Conservation (phyloP, 2,113 vertebrate genomes). For the mouse (Mus musculus) region GRCm39 chr1:46678501-46679000, state of each 20-base stretch:
- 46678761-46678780: constrained; percentile 86
- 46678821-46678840: constrained; percentile 89
- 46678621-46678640: background rate
- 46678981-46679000: background rate
- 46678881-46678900: constrained; percentile 13
- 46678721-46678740: constrained; percentile 94
- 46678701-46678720: constrained; percentile 97
- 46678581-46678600: background rate
- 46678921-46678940: background rate
- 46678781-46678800: constrained; percentile 88
- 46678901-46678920: background rate
- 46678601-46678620: background rate
- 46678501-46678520: background rate
- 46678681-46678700: constrained; percentile 95
- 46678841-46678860: constrained; percentile 92
- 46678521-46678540: background rate
- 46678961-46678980: background rate
- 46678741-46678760: constrained; percentile 94
- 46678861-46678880: constrained; percentile 87
- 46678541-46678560: background rate
- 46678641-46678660: background rate
- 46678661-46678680: background rate
- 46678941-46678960: background rate
- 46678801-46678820: constrained; percentile 91
- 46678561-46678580: background rate